phyloP scores from a whole-genome alignment of 2,797 vertebrate genomes.

The Ceyx erithaca region DNA sequence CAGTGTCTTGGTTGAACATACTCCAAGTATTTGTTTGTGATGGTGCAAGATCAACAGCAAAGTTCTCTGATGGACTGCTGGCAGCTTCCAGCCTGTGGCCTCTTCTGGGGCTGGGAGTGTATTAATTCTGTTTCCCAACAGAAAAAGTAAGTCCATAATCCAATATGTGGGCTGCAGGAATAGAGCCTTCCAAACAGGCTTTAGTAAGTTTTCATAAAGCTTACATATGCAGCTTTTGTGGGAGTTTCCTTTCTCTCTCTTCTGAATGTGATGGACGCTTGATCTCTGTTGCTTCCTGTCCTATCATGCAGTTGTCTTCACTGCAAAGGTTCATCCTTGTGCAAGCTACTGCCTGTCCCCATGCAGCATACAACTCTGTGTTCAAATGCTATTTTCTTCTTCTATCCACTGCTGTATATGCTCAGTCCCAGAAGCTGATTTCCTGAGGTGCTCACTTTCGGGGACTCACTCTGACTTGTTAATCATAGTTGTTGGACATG shows the following conservation, averaged over 20 bases:
- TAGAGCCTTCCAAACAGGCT: background rate
- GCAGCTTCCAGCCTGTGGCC: background rate
- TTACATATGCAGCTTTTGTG: background rate
- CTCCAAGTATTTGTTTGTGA: background rate
- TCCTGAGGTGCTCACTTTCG: background rate
- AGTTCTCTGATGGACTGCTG: background rate
- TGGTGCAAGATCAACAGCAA: background rate
- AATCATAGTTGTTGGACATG: background rate
- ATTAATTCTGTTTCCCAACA: background rate
- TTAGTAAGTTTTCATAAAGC: background rate
- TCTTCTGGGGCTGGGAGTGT: background rate
- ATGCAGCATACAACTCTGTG: background rate
- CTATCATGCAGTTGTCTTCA: background rate
- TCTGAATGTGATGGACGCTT: rapidly evolving
- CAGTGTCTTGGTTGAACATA: background rate
- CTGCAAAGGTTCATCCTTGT: background rate
- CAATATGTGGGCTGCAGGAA: background rate
- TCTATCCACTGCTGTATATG: rapidly evolving
- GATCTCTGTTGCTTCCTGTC: background rate
- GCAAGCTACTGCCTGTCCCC: background rate
- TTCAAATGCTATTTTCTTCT: background rate
- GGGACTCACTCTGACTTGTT: background rate
- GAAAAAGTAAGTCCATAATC: background rate
- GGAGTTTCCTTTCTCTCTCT: background rate
- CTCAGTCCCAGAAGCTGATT: background rate